phyloP scores from a whole-genome alignment of 1,140 invertebrate genomes.

The Ostrea denselamellosa region DNA sequence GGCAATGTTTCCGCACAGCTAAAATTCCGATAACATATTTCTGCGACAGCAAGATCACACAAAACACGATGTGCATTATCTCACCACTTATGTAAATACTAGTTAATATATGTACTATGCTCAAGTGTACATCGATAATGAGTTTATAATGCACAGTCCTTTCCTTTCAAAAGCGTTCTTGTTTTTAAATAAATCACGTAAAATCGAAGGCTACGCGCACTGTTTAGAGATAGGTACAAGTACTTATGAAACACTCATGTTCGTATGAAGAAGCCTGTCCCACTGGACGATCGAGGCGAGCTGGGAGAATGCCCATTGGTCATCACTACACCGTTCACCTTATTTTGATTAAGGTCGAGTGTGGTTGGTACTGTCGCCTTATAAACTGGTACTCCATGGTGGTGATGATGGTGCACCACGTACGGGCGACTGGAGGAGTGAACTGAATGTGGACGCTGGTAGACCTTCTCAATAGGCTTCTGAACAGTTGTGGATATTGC shows the following conservation, averaged over 20 bases:
- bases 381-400: not conserved
- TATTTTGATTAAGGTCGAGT: constrained; percentile 34
- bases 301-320: constrained; percentile 1
- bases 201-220: not conserved
- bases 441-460: constrained; percentile 39
- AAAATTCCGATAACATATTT: not conserved
- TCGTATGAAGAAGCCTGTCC: constrained; percentile 3
- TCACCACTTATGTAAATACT: not conserved
- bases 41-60: not conserved
- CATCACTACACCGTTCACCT: constrained; percentile 6
- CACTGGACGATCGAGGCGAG: not conserved
- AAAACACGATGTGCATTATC: not conserved
- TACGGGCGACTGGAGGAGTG: constrained; percentile 15
- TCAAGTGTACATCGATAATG: not conserved
- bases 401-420: not conserved
- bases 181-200: not conserved
- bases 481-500: constrained; percentile 47
- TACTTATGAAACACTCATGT: not conserved
- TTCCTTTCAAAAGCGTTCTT: not conserved
- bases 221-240: not conserved
- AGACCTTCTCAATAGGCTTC: constrained; percentile 53
- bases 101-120: not conserved
- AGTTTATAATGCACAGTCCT: not conserved
- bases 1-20: not conserved
- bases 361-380: not conserved